Conservation (phyloP, 2,888 invertebrate species). For the Nomada lathburiana region DNA sequence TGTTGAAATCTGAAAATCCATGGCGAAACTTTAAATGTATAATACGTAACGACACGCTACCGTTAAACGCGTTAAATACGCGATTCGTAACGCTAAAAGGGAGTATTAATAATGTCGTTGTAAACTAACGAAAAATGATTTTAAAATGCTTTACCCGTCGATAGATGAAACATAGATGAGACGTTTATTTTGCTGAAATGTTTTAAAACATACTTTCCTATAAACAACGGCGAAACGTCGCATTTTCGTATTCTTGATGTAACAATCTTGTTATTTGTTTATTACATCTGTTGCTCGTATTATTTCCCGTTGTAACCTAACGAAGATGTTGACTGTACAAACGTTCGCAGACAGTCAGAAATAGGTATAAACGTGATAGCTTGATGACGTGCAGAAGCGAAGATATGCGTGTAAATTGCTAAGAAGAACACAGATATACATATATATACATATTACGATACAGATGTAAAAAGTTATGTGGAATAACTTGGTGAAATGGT, state of each 20-base stretch:
- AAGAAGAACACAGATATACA: not conserved
- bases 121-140: not conserved
- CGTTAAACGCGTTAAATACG: not conserved
- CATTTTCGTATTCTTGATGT: not conserved
- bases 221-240: not conserved
- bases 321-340: not conserved
- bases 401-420: no score
- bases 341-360: not conserved
- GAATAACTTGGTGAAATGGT: conserved; percentile 53
- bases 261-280: not conserved
- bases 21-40: not conserved
- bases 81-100: not conserved
- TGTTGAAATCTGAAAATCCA: not conserved
- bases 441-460: conserved; percentile 1
- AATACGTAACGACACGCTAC: not conserved
- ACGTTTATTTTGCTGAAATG: no score
- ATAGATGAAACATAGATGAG: not conserved
- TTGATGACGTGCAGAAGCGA: not conserved
- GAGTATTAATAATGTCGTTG: not conserved
- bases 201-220: not conserved
- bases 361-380: not conserved
- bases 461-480: conserved; percentile 62
- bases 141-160: not conserved
- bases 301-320: not conserved
- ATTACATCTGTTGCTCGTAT: no score